Percentiles rank a stretch among this genome's conserved stretches.
Conservation (phyloP, 2,113 vertebrate genomes). For the Thymallus thymallus region DNA sequence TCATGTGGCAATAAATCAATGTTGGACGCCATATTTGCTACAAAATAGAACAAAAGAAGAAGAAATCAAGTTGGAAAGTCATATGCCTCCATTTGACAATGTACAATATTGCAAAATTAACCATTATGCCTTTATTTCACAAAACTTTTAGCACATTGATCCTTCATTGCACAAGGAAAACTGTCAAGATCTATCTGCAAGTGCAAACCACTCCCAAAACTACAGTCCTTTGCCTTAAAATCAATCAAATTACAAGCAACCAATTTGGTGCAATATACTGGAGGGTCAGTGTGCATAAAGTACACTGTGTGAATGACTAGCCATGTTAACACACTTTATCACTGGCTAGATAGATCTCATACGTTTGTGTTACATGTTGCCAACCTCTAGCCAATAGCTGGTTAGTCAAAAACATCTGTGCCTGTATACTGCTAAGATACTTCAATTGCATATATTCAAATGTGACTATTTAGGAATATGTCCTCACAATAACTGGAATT, state of each 20-base stretch:
- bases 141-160: neutral
- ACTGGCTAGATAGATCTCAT: neutral
- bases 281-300: neutral
- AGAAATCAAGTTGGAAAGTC: neutral
- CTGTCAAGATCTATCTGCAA: too few species aligned
- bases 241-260: neutral
- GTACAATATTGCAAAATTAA: slow-evolving; percentile 1
- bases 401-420: neutral
- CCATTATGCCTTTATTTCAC: slow-evolving; percentile 5
- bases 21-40: neutral
- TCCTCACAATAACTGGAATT: slow-evolving; percentile 4
- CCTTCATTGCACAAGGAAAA: neutral
- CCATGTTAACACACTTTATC: neutral
- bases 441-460: neutral
- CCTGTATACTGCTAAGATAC: neutral
- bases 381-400: neutral
- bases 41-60: neutral
- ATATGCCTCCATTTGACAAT: neutral
- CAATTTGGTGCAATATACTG: neutral
- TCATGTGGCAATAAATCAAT: neutral
- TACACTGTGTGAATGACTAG: slow-evolving; percentile 1
- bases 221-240: neutral
- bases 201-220: too few species aligned
- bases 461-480: too few species aligned
- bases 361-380: neutral